phyloP scores from a whole-genome alignment of 2,797 vertebrate genomes.

The Luscinia luscinia region DNA sequence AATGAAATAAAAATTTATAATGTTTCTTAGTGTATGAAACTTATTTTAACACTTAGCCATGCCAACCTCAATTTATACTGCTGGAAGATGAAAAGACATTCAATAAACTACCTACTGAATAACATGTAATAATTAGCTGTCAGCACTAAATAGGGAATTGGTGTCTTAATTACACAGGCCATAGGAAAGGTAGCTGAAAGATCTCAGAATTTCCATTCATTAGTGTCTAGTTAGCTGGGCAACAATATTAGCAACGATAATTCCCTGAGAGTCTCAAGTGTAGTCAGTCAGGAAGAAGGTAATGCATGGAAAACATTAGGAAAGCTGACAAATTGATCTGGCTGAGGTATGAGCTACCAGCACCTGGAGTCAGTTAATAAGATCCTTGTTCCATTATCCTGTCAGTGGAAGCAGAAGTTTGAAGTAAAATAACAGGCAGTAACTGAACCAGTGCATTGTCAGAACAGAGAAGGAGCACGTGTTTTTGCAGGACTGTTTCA shows the following conservation, averaged over 20 bases:
- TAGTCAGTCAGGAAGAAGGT: not conserved
- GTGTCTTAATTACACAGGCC: not conserved
- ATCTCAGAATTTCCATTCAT: not conserved
- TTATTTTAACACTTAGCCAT: not conserved
- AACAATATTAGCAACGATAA: not conserved
- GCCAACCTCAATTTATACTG: not conserved
- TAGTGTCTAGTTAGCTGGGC: not conserved
- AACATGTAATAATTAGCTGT: not conserved
- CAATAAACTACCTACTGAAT: not conserved
- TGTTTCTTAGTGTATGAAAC: not conserved
- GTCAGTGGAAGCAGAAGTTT: not conserved
- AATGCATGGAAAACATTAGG: not conserved
- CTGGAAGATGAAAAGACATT: not conserved
- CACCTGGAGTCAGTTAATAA: not conserved
- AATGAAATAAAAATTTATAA: not conserved
- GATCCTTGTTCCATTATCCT: not conserved
- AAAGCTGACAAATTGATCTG: not conserved
- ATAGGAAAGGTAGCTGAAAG: not conserved
- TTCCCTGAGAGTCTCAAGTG: not conserved
- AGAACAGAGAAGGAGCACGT: not conserved
- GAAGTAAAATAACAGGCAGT: not conserved
- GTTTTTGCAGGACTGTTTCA: not conserved
- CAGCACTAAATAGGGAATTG: not conserved
- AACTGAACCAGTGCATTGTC: not conserved
- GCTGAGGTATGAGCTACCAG: not conserved